Conservation (phyloP, 2,888 invertebrate genomes). For the Eutolmus rufibarbis region DNA sequence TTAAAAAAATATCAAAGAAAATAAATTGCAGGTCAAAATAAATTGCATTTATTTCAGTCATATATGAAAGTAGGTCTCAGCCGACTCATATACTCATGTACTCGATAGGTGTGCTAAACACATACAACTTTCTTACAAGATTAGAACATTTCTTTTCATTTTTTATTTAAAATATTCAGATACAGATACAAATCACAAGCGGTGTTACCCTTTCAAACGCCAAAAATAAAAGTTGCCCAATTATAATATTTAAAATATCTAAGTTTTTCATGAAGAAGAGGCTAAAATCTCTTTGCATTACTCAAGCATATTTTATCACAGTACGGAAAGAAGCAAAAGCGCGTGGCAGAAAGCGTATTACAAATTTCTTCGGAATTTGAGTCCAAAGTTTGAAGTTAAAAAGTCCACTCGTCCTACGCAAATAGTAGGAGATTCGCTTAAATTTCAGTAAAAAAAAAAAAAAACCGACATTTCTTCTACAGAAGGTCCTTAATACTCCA, state of each 20-base stretch:
- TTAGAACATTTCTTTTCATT: background rate
- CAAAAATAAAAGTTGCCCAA: background rate
- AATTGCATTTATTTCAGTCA: too few relatives aligned
- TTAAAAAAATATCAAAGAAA: too few relatives aligned
- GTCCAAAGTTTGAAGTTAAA: background rate
- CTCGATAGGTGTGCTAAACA: too few relatives aligned
- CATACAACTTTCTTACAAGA: too few relatives aligned
- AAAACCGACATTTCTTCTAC: background rate
- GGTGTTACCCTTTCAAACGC: too few relatives aligned
- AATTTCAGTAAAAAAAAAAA: background rate
- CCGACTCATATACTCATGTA: too few relatives aligned
- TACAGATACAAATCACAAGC: too few relatives aligned
- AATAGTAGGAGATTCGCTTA: background rate
- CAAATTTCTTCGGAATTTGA: background rate
- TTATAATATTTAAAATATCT: background rate
- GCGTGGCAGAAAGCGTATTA: background rate
- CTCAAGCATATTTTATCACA: background rate
- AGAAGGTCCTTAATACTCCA: background rate
- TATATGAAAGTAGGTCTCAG: too few relatives aligned
- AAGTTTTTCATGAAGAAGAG: background rate
- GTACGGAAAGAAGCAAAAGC: background rate
- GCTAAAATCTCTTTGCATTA: background rate
- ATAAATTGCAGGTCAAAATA: too few relatives aligned
- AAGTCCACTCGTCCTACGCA: background rate
- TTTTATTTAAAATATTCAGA: background rate